These are phyloP conservation scores for Dermochelys coriacea DNA, from an alignment of 2,797 vertebrate species.

Conservation along the genomic window DNA sequence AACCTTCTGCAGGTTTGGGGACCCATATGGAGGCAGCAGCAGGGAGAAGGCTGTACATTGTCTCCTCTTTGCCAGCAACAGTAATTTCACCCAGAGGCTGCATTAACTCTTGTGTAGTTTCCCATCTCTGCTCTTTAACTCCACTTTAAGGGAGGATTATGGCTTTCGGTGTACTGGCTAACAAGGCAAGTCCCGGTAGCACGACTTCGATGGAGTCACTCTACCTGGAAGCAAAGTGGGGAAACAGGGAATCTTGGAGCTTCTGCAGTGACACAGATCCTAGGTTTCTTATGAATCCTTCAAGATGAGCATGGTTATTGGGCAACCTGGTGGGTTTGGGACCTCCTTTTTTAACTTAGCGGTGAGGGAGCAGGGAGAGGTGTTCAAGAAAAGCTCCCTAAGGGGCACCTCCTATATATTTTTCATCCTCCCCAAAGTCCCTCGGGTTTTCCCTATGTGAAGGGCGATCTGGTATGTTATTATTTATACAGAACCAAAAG, in stretches of 20 bases:
- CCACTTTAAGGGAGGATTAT: background rate
- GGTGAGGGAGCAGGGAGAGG: background rate
- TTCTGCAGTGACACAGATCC: background rate
- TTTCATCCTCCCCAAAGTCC: background rate
- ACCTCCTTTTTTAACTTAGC: background rate
- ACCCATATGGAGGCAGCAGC: background rate
- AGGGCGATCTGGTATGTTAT: background rate
- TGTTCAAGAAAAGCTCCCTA: background rate
- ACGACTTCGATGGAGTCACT: background rate
- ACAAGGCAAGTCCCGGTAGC: too few relatives aligned
- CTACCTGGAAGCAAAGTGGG: background rate
- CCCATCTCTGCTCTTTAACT: background rate
- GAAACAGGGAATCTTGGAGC: background rate
- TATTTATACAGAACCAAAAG: background rate
- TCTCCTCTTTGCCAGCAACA: background rate
- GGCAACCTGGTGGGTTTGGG: background rate
- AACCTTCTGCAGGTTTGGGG: rapidly evolving
- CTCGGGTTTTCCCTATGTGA: background rate
- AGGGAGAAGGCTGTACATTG: background rate
- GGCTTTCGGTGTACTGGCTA: too few relatives aligned
- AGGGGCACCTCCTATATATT: background rate
- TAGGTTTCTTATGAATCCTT: background rate
- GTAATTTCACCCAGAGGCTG: background rate
- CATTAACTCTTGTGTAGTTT: background rate
- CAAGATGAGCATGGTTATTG: background rate